Percentiles rank a stretch among this genome's conserved stretches.
phyloP scores from a whole-genome alignment of 2,797 vertebrate genomes.

The Denticeps clupeoides region DNA sequence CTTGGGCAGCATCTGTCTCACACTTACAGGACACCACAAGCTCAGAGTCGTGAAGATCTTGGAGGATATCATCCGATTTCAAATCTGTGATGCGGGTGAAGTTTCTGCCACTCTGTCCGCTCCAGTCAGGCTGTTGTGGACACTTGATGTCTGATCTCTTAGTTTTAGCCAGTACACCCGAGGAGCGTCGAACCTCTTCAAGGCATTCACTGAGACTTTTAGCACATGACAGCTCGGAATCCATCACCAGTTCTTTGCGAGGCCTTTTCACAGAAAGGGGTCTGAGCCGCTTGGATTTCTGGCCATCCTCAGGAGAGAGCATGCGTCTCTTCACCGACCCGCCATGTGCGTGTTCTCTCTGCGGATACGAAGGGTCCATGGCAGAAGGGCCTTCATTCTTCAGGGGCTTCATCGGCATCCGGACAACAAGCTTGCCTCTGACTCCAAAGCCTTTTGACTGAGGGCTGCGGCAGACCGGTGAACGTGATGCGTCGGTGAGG shows the following conservation, averaged over 20 bases:
- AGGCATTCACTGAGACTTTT: conserved; percentile 12
- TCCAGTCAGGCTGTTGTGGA: conserved; percentile 5
- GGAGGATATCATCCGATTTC: no score
- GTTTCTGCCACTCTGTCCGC: no score
- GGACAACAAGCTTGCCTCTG: conserved; percentile 17
- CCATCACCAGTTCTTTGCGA: conserved; percentile 2
- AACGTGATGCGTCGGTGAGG: conserved; percentile 15
- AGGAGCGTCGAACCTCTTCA: conserved; percentile 6
- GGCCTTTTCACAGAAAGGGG: conserved; percentile 4
- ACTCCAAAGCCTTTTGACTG: conserved; percentile 23
- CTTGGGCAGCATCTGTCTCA: conserved; percentile 4
- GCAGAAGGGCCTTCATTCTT: conserved; percentile 16
- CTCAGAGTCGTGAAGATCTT: conserved; percentile 9
- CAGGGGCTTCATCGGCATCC: conserved; percentile 10
- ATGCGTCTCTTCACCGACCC: conserved; percentile 49
- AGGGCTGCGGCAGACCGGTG: conserved; percentile 45
- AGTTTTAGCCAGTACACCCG: background rate
- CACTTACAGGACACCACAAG: conserved; percentile 15
- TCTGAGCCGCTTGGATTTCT: conserved; percentile 44
- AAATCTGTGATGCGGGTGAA: conserved; percentile 37
- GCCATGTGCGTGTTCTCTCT: conserved; percentile 5
- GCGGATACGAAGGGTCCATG: conserved; percentile 1
- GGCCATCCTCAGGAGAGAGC: conserved; percentile 35
- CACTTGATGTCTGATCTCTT: conserved; percentile 1
- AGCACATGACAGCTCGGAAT: background rate